These are phyloP conservation scores for Automeris io DNA, from an alignment of 2,888 invertebrate genomes.

Conservation along the genomic window DNA sequence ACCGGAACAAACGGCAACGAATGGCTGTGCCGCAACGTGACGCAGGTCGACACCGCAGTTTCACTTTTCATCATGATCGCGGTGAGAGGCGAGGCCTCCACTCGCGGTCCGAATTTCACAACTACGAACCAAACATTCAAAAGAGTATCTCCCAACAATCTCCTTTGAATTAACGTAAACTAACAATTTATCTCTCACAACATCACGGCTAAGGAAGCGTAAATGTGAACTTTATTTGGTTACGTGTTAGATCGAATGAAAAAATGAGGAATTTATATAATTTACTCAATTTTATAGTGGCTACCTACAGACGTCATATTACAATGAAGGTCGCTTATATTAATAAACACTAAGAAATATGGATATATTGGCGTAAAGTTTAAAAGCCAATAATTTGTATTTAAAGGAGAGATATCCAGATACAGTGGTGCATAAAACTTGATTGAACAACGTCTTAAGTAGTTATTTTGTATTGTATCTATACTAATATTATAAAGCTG, in stretches of 20 bases:
- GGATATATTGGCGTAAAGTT: slow-evolving; percentile 14
- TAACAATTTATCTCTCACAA: slow-evolving; percentile 2
- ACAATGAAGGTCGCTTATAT: slow-evolving; percentile 13
- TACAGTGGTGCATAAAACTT: slow-evolving; percentile 30
- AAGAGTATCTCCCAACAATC: slow-evolving; percentile 26
- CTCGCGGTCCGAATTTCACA: slow-evolving; percentile 69
- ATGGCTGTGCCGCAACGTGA: slow-evolving; percentile 53
- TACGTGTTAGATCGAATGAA: too few relatives aligned
- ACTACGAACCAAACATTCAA: slow-evolving; percentile 51
- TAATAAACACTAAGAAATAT: slow-evolving; percentile 2
- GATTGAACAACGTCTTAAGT: slow-evolving; percentile 23
- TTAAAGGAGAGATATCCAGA: slow-evolving; percentile 20
- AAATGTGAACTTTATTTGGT: too few relatives aligned
- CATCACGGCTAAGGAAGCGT: too few relatives aligned
- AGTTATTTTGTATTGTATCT: too few relatives aligned
- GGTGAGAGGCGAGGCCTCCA: slow-evolving; percentile 71
- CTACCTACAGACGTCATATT: slow-evolving; percentile 21
- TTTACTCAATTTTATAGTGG: too few relatives aligned
- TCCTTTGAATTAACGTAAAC: slow-evolving; percentile 21
- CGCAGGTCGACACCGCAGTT: slow-evolving; percentile 60
- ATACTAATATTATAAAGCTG: too few relatives aligned
- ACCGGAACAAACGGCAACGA: slow-evolving; percentile 66
- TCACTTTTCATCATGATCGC: slow-evolving; percentile 72
- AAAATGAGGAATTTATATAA: too few relatives aligned
- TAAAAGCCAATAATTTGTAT: slow-evolving; percentile 42